These are phyloP conservation scores for Drosophila saltans DNA, from an alignment of 1,140 invertebrate genomes.

Conservation along the genomic window DNA sequence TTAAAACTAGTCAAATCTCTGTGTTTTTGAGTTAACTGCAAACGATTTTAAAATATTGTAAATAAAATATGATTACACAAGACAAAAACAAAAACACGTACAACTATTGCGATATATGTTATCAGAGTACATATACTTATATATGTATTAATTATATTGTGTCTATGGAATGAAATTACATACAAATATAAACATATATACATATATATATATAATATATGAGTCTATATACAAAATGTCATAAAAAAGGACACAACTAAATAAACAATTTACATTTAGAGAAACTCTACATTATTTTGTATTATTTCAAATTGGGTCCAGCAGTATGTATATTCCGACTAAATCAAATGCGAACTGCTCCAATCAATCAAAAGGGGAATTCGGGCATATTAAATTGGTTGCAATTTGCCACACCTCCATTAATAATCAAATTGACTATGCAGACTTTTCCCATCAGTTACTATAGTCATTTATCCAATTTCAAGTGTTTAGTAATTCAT, in stretches of 20 bases:
- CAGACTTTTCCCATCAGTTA: no score
- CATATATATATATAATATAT: constrained; percentile 47
- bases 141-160: constrained; percentile 67
- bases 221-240: constrained; percentile 56
- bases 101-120: constrained; percentile 43
- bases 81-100: constrained; percentile 30
- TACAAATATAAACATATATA: constrained; percentile 50
- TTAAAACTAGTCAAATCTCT: constrained; percentile 4
- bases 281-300: constrained; percentile 43
- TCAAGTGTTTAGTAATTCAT: no score
- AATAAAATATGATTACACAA: constrained; percentile 30
- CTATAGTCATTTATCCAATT: no score
- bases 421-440: no score
- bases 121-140: constrained; percentile 41
- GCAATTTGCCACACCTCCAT: no score
- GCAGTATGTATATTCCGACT: no score
- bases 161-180: constrained; percentile 65
- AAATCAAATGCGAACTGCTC: no score
- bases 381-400: no score
- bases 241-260: constrained; percentile 62
- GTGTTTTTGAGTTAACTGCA: constrained; percentile 27
- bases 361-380: no score
- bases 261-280: constrained; percentile 79
- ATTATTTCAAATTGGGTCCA: no score
- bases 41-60: constrained; percentile 44